phyloP scores from a whole-genome alignment of 2,797 vertebrate genomes.

The Sciaenops ocellatus region DNA sequence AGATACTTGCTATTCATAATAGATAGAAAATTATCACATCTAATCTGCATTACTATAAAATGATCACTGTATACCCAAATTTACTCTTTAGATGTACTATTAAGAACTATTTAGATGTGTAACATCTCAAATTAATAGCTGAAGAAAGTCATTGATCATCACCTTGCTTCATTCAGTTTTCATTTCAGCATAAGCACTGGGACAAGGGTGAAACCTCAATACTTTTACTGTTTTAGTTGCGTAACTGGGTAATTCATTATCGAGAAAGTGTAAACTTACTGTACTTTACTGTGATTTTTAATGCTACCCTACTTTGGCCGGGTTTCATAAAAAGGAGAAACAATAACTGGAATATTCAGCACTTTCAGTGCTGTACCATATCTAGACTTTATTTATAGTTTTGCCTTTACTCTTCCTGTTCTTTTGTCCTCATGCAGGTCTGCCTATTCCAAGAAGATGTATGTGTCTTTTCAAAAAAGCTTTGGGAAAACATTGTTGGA shows the following conservation, averaged over 20 bases:
- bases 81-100: not conserved
- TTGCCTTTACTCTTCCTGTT: constrained; percentile 44
- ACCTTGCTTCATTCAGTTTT: constrained; percentile 34
- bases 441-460: constrained; percentile 39
- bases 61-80: constrained; percentile 8
- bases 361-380: constrained; percentile 43
- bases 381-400: constrained; percentile 72
- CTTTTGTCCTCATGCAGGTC: constrained; percentile 53
- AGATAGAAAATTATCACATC: not conserved
- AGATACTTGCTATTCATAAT: not conserved
- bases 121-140: constrained; percentile 47
- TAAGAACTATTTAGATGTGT: constrained; percentile 15
- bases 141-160: constrained; percentile 43
- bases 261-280: constrained; percentile 31
- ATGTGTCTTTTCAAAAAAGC: constrained; percentile 35
- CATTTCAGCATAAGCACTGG: constrained; percentile 35
- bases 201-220: constrained; percentile 56
- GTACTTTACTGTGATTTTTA: constrained; percentile 37
- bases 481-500: constrained; percentile 33
- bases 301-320: constrained; percentile 49
- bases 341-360: constrained; percentile 63
- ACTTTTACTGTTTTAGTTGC: constrained; percentile 53
- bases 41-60: not conserved
- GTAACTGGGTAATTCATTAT: constrained; percentile 61
- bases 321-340: constrained; percentile 33